A percentile compares a stretch with the other conserved stretches of the same genome.
Evolutionary conservation across 1,140 invertebrate genomes (phyloP).

Genomic region (Sipha flava): DNA sequence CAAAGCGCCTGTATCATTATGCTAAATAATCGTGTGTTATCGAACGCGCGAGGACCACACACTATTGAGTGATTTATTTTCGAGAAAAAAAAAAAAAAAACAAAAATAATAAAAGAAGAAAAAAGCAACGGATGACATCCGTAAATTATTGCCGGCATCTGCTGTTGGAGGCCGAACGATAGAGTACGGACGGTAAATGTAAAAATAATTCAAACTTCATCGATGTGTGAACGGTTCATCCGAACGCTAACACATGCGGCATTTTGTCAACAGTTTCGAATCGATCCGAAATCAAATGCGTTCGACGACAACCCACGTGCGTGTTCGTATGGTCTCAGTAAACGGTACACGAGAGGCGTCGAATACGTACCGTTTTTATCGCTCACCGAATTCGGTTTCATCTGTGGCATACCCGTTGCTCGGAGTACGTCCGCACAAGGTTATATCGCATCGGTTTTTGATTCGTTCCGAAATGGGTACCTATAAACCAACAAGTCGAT

Average conservation of each 20-base stretch:
- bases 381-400: neutral
- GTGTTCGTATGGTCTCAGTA: neutral
- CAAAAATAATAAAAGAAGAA: too few relatives aligned
- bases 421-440: too few relatives aligned
- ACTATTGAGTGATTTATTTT: neutral
- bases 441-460: neutral
- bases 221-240: neutral
- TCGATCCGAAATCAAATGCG: neutral
- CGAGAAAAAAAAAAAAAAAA: neutral
- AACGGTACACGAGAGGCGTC: neutral
- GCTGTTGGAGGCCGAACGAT: neutral
- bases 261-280: neutral
- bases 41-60: neutral
- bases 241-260: neutral
- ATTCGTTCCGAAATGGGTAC: neutral
- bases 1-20: neutral
- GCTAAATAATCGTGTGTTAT: neutral
- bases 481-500: neutral
- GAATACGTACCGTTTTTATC: neutral
- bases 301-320: neutral
- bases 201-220: conserved; percentile 4
- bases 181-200: neutral
- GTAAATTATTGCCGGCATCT: neutral
- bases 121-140: neutral
- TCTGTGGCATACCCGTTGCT: too few relatives aligned